Conservation (phyloP, 1,140 invertebrate species). For the Caenorhabditis brenneri region DNA sequence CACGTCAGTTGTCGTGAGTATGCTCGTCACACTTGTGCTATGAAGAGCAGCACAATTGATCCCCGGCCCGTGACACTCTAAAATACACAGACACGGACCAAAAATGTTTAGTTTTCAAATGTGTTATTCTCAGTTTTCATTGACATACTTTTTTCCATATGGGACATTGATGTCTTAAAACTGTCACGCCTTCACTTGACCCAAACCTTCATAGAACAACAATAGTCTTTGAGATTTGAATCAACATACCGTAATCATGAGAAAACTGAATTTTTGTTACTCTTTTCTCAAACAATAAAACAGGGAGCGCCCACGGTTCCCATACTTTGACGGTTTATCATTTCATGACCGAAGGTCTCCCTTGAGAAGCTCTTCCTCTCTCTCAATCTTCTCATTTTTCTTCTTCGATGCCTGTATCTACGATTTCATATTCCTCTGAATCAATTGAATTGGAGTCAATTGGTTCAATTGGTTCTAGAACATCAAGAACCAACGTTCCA, state of each 20-base stretch:
- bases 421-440: constrained; percentile 17
- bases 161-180: too few species aligned
- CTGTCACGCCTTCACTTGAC: too few species aligned
- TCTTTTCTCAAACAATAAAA: constrained; percentile 14
- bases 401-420: background rate
- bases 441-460: background rate
- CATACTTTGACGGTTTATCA: background rate
- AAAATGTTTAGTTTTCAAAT: constrained; percentile 32
- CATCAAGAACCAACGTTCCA: too few species aligned
- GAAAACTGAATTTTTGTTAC: background rate
- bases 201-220: too few species aligned
- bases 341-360: background rate
- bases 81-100: constrained; percentile 7
- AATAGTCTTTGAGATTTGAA: background rate
- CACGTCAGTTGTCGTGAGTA: constrained; percentile 30
- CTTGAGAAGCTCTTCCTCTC: background rate
- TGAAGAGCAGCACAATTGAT: constrained; percentile 25
- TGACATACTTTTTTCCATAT: background rate
- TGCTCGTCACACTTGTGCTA: constrained; percentile 20
- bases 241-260: background rate
- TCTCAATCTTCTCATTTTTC: background rate
- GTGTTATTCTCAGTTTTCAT: background rate
- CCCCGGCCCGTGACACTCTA: constrained; percentile 7
- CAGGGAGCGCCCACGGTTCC: background rate
- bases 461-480: background rate